These are phyloP conservation scores for Magallana angulata DNA, from an alignment of 1,140 invertebrate species.

Conservation along the genomic window DNA sequence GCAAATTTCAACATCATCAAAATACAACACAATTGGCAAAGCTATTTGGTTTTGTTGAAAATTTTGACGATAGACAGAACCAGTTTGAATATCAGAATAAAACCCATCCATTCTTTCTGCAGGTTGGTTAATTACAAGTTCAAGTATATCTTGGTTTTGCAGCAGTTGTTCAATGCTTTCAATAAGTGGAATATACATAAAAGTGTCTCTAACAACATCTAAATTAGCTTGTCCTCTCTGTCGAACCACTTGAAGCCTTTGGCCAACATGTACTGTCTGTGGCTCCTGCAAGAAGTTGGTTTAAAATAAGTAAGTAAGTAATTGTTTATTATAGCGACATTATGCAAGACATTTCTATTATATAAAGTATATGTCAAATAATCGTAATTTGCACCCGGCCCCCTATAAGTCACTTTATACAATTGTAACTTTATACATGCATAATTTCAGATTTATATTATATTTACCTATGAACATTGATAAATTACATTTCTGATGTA, in stretches of 20 bases:
- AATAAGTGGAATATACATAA: background rate
- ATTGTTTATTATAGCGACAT: no score
- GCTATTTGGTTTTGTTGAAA: background rate
- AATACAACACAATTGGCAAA: constrained; percentile 42
- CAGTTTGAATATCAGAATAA: constrained; percentile 35
- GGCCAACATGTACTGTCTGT: background rate
- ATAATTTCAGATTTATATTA: no score
- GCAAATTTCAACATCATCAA: constrained; percentile 49
- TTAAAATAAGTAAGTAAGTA: background rate
- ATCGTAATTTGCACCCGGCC: no score
- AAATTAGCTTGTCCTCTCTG: background rate
- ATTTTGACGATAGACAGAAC: constrained; percentile 27
- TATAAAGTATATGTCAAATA: no score
- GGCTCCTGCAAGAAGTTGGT: background rate
- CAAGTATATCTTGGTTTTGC: constrained; percentile 32
- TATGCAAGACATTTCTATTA: no score
- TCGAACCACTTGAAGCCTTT: background rate
- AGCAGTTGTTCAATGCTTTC: constrained; percentile 36
- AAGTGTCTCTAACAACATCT: background rate
- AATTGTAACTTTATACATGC: no score
- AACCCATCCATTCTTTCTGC: background rate
- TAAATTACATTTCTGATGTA: no score
- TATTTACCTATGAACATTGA: no score
- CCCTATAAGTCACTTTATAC: no score
- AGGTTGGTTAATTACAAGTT: background rate